Evolutionary conservation across 1,140 invertebrate species (phyloP), one percentile per base, ranked within the genome.

Genomic region (Tetramorium parvispinum): DNA sequence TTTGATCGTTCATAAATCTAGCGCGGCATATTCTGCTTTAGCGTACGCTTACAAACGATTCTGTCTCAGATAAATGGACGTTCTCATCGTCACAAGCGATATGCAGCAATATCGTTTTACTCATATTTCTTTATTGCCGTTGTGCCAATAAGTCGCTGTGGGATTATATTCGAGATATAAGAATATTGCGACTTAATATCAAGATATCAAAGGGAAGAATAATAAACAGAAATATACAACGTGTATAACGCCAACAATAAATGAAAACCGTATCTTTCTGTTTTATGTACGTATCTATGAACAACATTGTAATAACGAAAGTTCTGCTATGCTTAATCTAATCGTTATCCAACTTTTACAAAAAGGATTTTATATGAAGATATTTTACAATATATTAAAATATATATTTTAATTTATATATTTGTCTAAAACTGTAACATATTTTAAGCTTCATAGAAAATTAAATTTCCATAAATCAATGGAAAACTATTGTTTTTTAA

Each of bases 1-100:
- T 71, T 71, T 59, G 77, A 81, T 70, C 46, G 63, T 81, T 68
- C 46, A 81, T 81, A 81, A 81, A 81, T 81, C 65, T 81, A 55
- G 18, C 77, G 18, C 40, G n/a, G 49, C 66, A 70, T 40, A 79
- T 70, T 81, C 49, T 81, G 65, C 37, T 81, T 81, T 18, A 71
- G 37, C 49, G 37, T 55, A 51, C 49, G 63, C 32, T 71, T 57
- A 71, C 49, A 81, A 81, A 71, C 65, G 78, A 71, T 27, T 81
- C 49, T 71, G 37, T 81, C 49, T 68, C 49, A 81, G 21, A 10
- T 70, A 81, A 81, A 71, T 55, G 65, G 65, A 81, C 21, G 65
- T 71, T 81, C 37, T 81, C 32, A 81, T 81, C 46, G 78, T 81
- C 49, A 10, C 65, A 55, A 40, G 21, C 78, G 51, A 43, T 57